Conservation (phyloP, 2,797 vertebrate species). For the Cryptoblepharus egeriae region DNA sequence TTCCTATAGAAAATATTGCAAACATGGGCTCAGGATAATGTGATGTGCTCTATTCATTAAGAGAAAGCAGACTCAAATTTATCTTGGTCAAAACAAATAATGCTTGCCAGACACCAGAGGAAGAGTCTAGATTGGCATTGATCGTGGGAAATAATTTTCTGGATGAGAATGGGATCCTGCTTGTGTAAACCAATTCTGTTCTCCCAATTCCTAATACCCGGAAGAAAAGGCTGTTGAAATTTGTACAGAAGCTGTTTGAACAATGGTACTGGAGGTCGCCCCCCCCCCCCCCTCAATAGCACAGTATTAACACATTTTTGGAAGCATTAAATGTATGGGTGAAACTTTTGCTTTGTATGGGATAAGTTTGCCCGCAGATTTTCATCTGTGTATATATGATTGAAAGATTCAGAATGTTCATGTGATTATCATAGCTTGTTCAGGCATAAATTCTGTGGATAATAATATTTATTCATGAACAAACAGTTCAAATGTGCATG, state of each 20-base stretch:
- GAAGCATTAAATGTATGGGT: not conserved
- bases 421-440: not conserved
- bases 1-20: constrained; percentile 37
- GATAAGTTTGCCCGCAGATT: not conserved
- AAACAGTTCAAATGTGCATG: not conserved
- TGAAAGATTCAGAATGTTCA: not conserved
- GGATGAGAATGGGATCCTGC: constrained; percentile 33
- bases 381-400: not conserved
- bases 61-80: constrained; percentile 20
- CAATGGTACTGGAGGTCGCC: not conserved
- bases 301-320: not conserved
- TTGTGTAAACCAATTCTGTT: constrained; percentile 9
- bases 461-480: not conserved
- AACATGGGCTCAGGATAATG: not conserved
- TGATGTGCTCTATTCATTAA: constrained; percentile 41
- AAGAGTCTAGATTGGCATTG: constrained; percentile 36
- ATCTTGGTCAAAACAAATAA: constrained; percentile 40
- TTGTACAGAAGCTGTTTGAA: not conserved
- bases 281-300: not conserved
- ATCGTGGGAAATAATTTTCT: constrained; percentile 50
- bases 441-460: not conserved
- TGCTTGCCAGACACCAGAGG: constrained; percentile 12
- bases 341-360: not conserved
- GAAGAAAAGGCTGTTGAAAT: not conserved
- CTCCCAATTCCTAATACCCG: not conserved